These are phyloP conservation scores for Myzus persicae DNA, from an alignment of 1,140 invertebrate species.

Conservation along the genomic window DNA sequence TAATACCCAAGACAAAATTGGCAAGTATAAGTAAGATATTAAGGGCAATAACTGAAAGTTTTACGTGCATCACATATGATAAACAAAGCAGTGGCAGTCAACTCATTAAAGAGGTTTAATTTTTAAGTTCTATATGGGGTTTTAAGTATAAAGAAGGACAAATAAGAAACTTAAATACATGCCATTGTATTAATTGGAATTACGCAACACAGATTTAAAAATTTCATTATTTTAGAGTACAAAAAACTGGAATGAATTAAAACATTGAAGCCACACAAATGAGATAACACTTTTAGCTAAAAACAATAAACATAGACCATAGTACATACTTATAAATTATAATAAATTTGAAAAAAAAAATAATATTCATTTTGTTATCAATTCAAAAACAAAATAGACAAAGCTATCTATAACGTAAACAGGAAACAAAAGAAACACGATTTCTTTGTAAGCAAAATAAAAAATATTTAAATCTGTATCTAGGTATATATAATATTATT, in stretches of 20 bases:
- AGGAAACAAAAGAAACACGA: neutral
- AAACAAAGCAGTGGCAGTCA: too few relatives aligned
- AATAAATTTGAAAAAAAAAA: neutral
- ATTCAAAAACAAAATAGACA: neutral
- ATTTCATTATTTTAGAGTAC: neutral
- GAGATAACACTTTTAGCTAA: neutral
- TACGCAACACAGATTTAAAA: neutral
- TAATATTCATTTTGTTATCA: neutral
- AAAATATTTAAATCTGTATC: neutral
- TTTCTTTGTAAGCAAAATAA: neutral
- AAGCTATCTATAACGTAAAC: neutral
- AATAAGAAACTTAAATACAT: too few relatives aligned
- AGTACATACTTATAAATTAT: neutral
- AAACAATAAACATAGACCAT: neutral
- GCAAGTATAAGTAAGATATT: too few relatives aligned
- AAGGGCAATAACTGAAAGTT: too few relatives aligned
- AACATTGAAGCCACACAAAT: neutral
- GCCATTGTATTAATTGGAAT: too few relatives aligned
- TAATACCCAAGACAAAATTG: too few relatives aligned
- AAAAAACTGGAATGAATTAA: neutral
- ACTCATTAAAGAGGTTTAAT: too few relatives aligned
- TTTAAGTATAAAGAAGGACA: neutral
- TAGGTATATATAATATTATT: neutral
- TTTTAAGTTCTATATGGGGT: neutral
- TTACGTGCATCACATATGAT: too few relatives aligned